Conservation (phyloP, 2,113 vertebrate species). For the Ictalurus furcatus region DNA sequence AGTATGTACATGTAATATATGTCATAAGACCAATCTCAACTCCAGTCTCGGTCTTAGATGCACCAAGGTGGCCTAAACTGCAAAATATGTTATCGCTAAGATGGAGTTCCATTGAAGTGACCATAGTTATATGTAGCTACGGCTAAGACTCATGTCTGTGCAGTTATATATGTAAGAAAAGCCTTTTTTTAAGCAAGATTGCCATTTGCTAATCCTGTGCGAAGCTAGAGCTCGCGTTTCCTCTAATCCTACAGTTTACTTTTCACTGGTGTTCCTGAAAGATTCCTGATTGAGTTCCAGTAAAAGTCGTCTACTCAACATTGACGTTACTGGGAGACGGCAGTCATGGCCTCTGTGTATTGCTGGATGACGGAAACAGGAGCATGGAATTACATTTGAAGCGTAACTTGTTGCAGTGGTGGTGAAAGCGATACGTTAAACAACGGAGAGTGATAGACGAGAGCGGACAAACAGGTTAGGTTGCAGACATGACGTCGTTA, state of each 20-base stretch:
- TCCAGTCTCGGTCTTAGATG: background rate
- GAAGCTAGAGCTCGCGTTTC: background rate
- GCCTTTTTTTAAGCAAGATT: background rate
- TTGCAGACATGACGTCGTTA: background rate
- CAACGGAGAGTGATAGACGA: background rate
- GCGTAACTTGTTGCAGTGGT: background rate
- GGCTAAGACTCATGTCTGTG: background rate
- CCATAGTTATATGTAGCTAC: no score
- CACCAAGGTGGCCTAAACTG: background rate
- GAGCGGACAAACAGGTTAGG: background rate
- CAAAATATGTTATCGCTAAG: background rate
- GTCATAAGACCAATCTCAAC: background rate
- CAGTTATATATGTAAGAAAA: background rate
- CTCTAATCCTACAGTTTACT: background rate
- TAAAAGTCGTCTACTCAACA: background rate
- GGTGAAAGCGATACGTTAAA: slow-evolving; percentile 21
- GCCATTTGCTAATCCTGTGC: background rate
- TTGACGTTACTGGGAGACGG: background rate
- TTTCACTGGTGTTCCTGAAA: background rate
- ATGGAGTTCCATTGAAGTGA: background rate
- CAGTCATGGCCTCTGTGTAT: background rate
- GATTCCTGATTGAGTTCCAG: background rate
- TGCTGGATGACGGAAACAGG: background rate
- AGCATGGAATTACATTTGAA: slow-evolving; percentile 1
- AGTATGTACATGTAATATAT: background rate